phyloP scores from a whole-genome alignment of 92 coral and sea anemone species.

The Zoanthus sociatus region DNA sequence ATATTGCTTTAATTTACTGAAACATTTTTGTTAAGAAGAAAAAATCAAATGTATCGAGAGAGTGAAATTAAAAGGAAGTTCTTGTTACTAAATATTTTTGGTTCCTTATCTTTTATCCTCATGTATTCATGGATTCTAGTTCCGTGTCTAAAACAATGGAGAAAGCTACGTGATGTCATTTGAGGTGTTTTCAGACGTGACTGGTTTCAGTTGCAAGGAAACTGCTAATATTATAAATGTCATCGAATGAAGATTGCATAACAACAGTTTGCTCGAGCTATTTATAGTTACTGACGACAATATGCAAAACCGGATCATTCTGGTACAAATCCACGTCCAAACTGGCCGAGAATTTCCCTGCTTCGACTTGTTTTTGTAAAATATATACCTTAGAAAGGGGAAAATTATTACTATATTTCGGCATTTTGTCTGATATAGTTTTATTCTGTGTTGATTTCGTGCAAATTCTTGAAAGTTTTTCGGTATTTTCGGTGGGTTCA shows the following conservation, averaged over 20 bases:
- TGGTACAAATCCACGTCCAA: neutral
- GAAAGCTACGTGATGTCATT: conserved; percentile 10
- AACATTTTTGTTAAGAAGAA: too few species aligned
- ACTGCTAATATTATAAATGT: neutral
- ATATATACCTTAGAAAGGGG: neutral
- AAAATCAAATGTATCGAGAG: too few species aligned
- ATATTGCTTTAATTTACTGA: too few species aligned
- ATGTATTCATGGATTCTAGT: neutral
- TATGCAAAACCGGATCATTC: neutral
- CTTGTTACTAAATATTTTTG: neutral
- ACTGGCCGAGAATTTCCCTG: neutral
- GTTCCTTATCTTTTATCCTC: neutral
- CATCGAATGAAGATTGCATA: conserved; percentile 9
- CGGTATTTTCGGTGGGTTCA: conserved; percentile 57
- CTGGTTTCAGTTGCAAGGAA: neutral
- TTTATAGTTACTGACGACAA: conserved; percentile 37
- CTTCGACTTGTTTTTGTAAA: neutral
- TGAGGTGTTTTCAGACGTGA: conserved; percentile 30
- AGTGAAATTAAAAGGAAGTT: neutral
- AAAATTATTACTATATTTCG: neutral
- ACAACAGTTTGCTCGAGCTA: conserved; percentile 6
- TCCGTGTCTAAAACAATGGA: conserved; percentile 11
- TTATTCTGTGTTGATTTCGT: neutral
- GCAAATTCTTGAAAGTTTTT: conserved; percentile 54
- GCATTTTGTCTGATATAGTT: neutral